Conservation (phyloP, 1,140 invertebrate genomes). For the Epicauta chinensis region DNA sequence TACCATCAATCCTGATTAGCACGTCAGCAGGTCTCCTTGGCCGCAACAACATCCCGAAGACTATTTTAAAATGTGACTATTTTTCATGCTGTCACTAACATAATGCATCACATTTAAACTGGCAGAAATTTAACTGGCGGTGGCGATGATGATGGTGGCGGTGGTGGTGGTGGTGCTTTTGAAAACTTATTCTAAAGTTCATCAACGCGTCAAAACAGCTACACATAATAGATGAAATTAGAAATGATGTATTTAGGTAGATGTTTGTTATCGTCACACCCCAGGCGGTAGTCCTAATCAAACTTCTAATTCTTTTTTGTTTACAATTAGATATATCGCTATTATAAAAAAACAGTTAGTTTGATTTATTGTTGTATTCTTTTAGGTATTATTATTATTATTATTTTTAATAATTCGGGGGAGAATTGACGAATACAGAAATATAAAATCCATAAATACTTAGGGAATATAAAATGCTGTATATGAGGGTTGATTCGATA, state of each 20-base stretch:
- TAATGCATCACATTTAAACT: conserved; percentile 29
- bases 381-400: no score
- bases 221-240: no score
- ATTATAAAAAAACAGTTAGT: no score
- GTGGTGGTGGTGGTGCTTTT: conserved; percentile 21
- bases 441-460: conserved; percentile 27
- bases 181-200: conserved; percentile 20
- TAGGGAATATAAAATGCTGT: neutral
- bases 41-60: conserved; percentile 9
- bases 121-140: neutral
- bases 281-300: no score
- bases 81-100: conserved; percentile 32
- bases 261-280: no score
- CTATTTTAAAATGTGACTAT: conserved; percentile 25
- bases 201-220: conserved; percentile 19
- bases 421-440: no score
- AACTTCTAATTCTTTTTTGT: no score
- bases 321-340: no score
- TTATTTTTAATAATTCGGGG: no score
- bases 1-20: conserved; percentile 14
- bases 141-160: no score
- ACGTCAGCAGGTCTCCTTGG: conserved; percentile 8
- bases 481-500: conserved; percentile 3
- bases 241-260: no score
- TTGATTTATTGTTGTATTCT: no score